Conservation (phyloP, 2,113 vertebrate species). For the Otus sunia region DNA sequence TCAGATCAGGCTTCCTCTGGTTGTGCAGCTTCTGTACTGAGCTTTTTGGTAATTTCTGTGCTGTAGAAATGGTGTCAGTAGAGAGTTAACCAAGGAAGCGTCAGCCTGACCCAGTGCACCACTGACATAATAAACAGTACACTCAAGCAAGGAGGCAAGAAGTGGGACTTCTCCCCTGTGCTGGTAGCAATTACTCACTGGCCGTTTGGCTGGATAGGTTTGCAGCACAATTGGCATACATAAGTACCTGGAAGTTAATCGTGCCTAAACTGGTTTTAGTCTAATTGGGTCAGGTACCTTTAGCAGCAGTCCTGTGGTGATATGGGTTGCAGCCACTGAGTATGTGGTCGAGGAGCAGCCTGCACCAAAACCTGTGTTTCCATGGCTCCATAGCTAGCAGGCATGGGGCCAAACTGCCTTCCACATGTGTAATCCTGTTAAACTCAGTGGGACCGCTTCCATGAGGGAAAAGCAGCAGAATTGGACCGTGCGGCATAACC, state of each 20-base stretch:
- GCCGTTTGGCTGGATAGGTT: background rate
- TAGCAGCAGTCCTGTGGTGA: background rate
- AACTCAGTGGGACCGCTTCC: fast-evolving
- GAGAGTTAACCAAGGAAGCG: background rate
- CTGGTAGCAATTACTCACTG: background rate
- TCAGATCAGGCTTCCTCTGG: background rate
- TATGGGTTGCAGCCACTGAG: background rate
- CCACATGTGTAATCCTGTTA: background rate
- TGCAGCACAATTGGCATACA: fast-evolving
- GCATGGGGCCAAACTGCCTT: background rate
- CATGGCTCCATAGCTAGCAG: background rate
- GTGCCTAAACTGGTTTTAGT: background rate
- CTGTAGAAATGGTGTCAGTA: background rate
- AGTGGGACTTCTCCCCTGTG: background rate
- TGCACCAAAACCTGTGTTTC: background rate
- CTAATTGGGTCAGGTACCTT: background rate
- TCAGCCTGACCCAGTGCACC: background rate
- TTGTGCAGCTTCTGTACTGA: fast-evolving
- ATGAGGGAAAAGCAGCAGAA: background rate
- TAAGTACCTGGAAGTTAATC: background rate
- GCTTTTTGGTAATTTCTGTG: background rate
- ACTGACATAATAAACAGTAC: background rate
- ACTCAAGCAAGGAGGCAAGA: background rate
- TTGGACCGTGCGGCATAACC: background rate
- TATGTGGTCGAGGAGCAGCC: background rate